Evolutionary conservation across 53 echinoderm and acorn worm species (phyloP).

Genomic region (Stichopus horrens): DNA sequence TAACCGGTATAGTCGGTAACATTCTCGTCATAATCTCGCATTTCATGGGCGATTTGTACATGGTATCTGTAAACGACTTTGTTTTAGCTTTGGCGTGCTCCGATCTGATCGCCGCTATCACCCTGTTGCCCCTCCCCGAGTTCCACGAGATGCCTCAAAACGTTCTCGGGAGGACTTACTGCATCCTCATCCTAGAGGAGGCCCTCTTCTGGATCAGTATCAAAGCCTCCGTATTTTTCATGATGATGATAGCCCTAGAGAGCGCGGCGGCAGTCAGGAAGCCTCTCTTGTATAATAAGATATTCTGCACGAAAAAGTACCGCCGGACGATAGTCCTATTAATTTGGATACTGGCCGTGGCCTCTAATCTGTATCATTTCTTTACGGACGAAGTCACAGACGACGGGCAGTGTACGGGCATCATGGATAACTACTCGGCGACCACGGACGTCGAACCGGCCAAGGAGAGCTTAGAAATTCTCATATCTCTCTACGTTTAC

Average conservation of each 20-base stretch:
- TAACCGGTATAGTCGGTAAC: constrained; percentile 25
- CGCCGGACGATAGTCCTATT: neutral
- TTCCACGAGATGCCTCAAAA: neutral
- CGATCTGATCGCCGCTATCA: constrained; percentile 16
- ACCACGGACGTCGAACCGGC: neutral
- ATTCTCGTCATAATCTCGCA: constrained; percentile 24
- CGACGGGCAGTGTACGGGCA: constrained; percentile 4
- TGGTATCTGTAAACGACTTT: constrained; percentile 36
- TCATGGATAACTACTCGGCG: neutral
- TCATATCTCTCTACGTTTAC: constrained; percentile 29
- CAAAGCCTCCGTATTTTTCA: constrained; percentile 20
- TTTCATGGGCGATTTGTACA: constrained; percentile 27
- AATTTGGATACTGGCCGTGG: neutral
- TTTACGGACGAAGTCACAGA: constrained; percentile 8
- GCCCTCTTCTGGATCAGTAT: constrained; percentile 18
- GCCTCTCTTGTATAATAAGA: constrained; percentile 6
- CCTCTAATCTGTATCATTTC: constrained; percentile 7
- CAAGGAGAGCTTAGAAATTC: neutral
- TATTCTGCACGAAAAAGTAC: constrained; percentile 17
- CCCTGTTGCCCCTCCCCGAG: constrained; percentile 15
- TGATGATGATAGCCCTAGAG: constrained; percentile 31
- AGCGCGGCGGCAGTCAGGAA: constrained; percentile 31
- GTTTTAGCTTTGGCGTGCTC: constrained; percentile 19
- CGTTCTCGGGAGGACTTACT: constrained; percentile 7
- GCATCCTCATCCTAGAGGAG: constrained; percentile 8